Evolutionary conservation across 2,888 invertebrate species (phyloP), one percentile per base, ranked within the genome.

Genomic region (Automeris io): DNA sequence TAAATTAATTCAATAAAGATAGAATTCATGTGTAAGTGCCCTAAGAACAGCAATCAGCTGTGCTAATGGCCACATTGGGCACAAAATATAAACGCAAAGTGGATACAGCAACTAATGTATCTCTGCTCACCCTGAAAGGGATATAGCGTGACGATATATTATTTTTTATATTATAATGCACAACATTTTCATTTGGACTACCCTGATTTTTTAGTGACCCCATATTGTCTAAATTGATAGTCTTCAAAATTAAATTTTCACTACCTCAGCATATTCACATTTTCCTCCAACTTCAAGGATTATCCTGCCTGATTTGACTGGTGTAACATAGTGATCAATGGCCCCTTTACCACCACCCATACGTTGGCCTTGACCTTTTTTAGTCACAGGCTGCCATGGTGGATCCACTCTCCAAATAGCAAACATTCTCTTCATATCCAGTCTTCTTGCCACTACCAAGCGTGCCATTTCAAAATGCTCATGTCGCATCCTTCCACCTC

Each of bases 271-370:
- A 81, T 91, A 98, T 74, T 97, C 95, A 61, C 96, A 92, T 67
- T 91, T 90, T 22, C 99, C 99, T 18, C 93, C 98, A 33, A 99
- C 74, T 89, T 99, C 99, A 0, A 99, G 46, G 42, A 99, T 95
- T 13, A 99, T 91, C 55, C 99, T 89, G 31, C 95, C 96, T 19
- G 93, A 89, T 86, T 93, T 96, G 2, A 99, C 76, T 0, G 99
- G 99, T 1, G 97, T 96, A 0, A 94, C 95, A 71, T 98, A 99
- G 74, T 97, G 96, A 67, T 98, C 93, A 41, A 99, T 97, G 0
- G 92, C 87, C 5, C 96, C 97, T 88, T 99, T 99, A 8, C 99
- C 99, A 48, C 97, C 97, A 5, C 99, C 99, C 95, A 98, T 96
- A 56, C 96, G 88, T 49, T 93, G 92, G 0, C 98, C 98, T 70